Evolutionary conservation across 2,888 invertebrate genomes (phyloP).

Genomic region (Diaprepes abbreviatus): DNA sequence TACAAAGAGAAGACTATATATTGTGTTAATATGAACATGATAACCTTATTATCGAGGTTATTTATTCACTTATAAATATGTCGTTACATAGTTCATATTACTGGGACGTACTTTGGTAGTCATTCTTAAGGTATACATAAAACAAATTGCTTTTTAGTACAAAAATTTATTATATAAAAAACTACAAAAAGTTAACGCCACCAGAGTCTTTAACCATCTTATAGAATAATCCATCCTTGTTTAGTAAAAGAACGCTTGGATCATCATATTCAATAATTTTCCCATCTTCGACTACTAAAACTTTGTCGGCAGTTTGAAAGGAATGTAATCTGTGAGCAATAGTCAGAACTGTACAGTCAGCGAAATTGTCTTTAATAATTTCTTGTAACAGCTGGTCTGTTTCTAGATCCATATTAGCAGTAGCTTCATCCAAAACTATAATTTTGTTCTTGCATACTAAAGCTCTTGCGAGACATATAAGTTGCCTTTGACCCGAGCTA

Average conservation of each 20-base stretch:
- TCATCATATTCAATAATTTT: conserved; percentile 79
- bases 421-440: conserved; percentile 76
- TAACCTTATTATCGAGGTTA: too few species aligned
- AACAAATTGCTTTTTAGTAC: background rate
- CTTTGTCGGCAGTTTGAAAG: conserved; percentile 86
- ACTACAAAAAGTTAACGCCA: conserved; percentile 26
- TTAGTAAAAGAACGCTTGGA: conserved; percentile 73
- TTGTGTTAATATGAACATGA: too few species aligned
- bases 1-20: too few species aligned
- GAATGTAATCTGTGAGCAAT: conserved; percentile 88
- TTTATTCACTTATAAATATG: too few species aligned
- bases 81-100: too few species aligned
- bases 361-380: conserved; percentile 81
- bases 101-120: too few species aligned
- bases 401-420: conserved; percentile 84
- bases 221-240: conserved; percentile 69
- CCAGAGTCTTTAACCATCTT: conserved; percentile 78
- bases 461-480: conserved; percentile 79
- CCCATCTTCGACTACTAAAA: conserved; percentile 86
- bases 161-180: conserved; percentile 24
- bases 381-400: conserved; percentile 83
- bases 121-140: too few species aligned
- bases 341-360: conserved; percentile 83
- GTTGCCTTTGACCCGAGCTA: conserved; percentile 73
- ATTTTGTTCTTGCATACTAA: conserved; percentile 67